These are phyloP conservation scores for Agraylea sexmaculata DNA, from an alignment of 1,140 invertebrate genomes.

Conservation along the genomic window DNA sequence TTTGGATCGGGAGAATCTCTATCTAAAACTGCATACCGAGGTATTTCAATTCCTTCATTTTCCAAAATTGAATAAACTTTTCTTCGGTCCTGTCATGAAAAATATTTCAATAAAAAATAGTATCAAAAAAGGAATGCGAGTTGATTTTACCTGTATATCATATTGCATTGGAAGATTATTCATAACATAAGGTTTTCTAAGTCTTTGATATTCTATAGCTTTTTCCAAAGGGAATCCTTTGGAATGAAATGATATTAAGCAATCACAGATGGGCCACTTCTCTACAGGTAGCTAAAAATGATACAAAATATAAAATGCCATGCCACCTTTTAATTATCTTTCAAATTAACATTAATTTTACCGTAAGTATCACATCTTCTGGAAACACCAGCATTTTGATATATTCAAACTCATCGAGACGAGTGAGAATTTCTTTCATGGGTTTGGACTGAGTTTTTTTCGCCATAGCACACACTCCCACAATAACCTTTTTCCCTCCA, in stretches of 20 bases:
- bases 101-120: constrained; percentile 20
- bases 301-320: constrained; percentile 9
- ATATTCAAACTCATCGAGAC: constrained; percentile 92
- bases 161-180: constrained; percentile 99
- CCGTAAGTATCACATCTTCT: constrained; percentile 89
- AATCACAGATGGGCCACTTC: constrained; percentile 96
- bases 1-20: constrained; percentile 84
- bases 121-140: constrained; percentile 17
- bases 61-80: constrained; percentile 92
- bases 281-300: constrained; percentile 76
- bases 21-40: constrained; percentile 92
- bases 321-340: too few species aligned
- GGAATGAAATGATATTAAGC: constrained; percentile 96
- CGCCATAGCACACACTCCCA: constrained; percentile 96
- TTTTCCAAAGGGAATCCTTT: constrained; percentile 97
- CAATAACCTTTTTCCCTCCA: constrained; percentile 74
- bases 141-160: constrained; percentile 67
- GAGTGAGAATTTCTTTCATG: constrained; percentile 94
- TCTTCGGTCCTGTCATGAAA: constrained; percentile 68
- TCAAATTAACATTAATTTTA: too few species aligned
- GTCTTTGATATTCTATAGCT: constrained; percentile 91
- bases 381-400: constrained; percentile 87
- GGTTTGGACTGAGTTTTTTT: constrained; percentile 98
- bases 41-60: constrained; percentile 92
- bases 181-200: constrained; percentile 92